Evolutionary conservation across 2,888 invertebrate species (phyloP).

Genomic region (Leptinotarsa tumamoca): DNA sequence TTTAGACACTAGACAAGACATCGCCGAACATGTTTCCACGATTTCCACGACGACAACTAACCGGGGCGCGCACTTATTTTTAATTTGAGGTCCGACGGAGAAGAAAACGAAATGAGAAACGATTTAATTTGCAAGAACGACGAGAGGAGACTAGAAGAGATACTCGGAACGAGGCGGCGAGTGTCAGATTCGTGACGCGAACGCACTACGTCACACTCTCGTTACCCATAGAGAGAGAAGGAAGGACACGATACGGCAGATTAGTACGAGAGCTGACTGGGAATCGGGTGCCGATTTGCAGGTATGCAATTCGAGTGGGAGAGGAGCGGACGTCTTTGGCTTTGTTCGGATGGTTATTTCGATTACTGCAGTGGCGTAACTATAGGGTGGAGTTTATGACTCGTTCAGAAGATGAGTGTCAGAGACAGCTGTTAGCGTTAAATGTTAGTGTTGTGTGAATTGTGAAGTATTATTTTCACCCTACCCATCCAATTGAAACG

Average conservation of each 20-base stretch:
- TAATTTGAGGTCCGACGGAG: slow-evolving; percentile 32
- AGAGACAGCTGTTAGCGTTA: no score
- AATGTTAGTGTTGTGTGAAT: no score
- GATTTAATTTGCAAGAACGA: slow-evolving; percentile 40
- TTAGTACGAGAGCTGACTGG: not conserved
- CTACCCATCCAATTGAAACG: no score
- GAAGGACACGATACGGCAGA: not conserved
- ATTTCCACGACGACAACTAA: slow-evolving; percentile 25
- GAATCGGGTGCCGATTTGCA: slow-evolving; percentile 2
- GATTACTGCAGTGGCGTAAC: no score
- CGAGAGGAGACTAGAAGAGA: slow-evolving; percentile 42
- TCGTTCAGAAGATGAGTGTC: no score
- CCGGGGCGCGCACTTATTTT: slow-evolving; percentile 35
- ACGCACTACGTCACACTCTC: slow-evolving; percentile 50
- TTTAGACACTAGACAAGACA: slow-evolving; percentile 25
- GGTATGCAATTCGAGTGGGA: not conserved
- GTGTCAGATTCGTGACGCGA: slow-evolving; percentile 52
- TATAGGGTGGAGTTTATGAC: no score
- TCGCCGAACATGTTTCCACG: slow-evolving; percentile 32
- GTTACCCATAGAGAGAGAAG: slow-evolving; percentile 43
- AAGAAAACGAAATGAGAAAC: slow-evolving; percentile 36
- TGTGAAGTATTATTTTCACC: no score
- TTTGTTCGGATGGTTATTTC: not conserved
- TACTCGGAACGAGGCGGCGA: slow-evolving; percentile 38
- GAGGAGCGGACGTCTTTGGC: not conserved